Evolutionary conservation across 2,888 invertebrate genomes (phyloP).

Genomic region (Zygaena filipendulae): DNA sequence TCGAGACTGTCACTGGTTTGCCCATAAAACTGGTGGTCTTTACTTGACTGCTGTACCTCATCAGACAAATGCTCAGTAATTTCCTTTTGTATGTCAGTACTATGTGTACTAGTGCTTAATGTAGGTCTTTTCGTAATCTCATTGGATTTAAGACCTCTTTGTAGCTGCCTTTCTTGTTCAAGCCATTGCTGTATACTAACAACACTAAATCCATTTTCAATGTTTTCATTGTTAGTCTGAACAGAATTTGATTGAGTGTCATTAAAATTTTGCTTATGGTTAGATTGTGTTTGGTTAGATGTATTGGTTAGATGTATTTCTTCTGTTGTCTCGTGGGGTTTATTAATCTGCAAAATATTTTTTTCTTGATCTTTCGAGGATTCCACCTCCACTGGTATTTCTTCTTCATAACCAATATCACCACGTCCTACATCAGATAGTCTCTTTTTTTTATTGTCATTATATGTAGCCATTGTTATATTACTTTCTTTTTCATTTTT

Average conservation of each 20-base stretch:
- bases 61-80: conserved; percentile 5
- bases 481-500: conserved; percentile 1
- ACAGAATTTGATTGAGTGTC: no score
- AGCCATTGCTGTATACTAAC: conserved; percentile 12
- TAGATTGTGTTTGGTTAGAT: no score
- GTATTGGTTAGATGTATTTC: no score
- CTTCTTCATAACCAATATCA: conserved; percentile 31
- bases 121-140: background rate
- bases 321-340: conserved; percentile 19
- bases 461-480: conserved; percentile 1
- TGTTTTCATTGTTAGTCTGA: conserved; percentile 2
- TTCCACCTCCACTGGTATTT: conserved; percentile 14
- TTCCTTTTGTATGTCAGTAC: conserved; percentile 5
- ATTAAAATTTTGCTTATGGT: no score
- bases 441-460: no score
- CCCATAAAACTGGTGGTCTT: conserved; percentile 16
- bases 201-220: conserved; percentile 6
- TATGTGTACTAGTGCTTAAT: background rate
- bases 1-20: conserved; percentile 1
- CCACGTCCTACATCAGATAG: conserved; percentile 30
- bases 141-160: conserved; percentile 3
- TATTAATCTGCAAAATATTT: conserved; percentile 7
- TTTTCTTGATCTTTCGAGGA: no score
- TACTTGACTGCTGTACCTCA: conserved; percentile 16
- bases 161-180: conserved; percentile 13